Conservation (phyloP, 2,797 vertebrate species). For the Clarias pachynema region DNA sequence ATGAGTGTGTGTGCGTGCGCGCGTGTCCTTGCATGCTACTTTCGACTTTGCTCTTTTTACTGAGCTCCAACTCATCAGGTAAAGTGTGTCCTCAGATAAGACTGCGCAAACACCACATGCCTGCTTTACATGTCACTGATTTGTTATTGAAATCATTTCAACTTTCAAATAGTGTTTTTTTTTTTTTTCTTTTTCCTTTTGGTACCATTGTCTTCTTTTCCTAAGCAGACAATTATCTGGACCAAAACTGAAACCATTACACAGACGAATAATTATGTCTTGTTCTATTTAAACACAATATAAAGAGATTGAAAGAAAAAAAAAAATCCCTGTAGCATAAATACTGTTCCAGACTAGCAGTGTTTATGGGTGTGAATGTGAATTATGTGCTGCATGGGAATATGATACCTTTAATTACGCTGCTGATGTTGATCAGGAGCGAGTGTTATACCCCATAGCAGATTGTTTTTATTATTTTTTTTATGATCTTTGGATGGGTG, state of each 20-base stretch:
- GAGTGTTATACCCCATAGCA: neutral
- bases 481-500: neutral
- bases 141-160: neutral
- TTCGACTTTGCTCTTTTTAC: slow-evolving; percentile 63
- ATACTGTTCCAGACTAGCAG: neutral
- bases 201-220: neutral
- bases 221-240: neutral
- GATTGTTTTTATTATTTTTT: neutral
- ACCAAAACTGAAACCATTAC: neutral
- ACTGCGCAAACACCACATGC: slow-evolving; percentile 47
- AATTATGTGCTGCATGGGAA: neutral
- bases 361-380: neutral
- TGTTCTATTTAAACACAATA: neutral
- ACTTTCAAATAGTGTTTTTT: neutral
- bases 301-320: neutral
- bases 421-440: neutral
- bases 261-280: neutral
- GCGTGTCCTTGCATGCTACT: slow-evolving; percentile 35
- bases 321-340: neutral
- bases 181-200: neutral
- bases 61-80: slow-evolving; percentile 64
- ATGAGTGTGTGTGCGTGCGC: slow-evolving; percentile 29
- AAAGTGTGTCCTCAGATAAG: slow-evolving; percentile 64
- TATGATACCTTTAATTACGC: neutral
- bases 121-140: slow-evolving; percentile 18